These are phyloP conservation scores for Osmerus mordax DNA, from an alignment of 2,113 vertebrate genomes.

Conservation along the genomic window DNA sequence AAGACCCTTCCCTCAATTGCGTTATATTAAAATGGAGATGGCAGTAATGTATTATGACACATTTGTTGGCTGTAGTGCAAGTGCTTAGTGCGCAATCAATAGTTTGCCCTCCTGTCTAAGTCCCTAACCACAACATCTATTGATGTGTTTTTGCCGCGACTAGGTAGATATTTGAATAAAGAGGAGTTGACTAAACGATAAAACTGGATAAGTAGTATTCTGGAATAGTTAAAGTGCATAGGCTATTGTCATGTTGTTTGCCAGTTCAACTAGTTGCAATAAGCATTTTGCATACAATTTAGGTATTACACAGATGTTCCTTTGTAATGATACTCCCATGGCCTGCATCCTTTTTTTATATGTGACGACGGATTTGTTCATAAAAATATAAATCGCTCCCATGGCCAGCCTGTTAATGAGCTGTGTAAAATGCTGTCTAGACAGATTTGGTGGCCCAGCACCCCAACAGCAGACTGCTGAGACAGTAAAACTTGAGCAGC, in stretches of 20 bases:
- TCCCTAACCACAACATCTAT: constrained; percentile 5
- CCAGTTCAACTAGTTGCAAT: too few relatives aligned
- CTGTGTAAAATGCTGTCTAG: not conserved
- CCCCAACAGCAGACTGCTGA: not conserved
- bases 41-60: not conserved
- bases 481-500: not conserved
- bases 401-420: not conserved
- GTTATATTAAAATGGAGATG: not conserved
- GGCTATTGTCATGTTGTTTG: too few relatives aligned
- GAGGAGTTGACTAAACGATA: too few relatives aligned
- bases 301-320: constrained; percentile 11
- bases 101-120: not conserved
- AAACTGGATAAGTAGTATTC: too few relatives aligned
- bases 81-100: not conserved
- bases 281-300: too few relatives aligned
- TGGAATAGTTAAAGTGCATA: too few relatives aligned
- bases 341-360: constrained; percentile 8
- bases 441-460: not conserved
- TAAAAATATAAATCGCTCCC: not conserved
- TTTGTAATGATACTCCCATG: constrained; percentile 13
- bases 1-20: not conserved
- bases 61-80: not conserved
- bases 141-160: constrained; percentile 4
- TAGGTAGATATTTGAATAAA: too few relatives aligned
- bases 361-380: not conserved